Base-by-base conservation (phyloP, 2,888 invertebrate species). In the Drosophila niveifrons region DNA sequence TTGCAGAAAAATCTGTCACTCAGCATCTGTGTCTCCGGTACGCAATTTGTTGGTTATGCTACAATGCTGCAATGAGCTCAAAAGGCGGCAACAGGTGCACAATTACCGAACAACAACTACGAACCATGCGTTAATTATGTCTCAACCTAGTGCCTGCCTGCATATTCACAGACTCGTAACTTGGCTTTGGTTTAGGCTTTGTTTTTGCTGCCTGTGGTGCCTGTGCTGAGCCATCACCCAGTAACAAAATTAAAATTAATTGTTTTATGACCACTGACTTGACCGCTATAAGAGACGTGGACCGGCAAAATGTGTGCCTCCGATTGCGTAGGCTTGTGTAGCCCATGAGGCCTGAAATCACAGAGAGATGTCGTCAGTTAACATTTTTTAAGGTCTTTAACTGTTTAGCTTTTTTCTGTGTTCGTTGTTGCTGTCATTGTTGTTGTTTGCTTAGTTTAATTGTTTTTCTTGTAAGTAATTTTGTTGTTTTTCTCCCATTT, bases 241-340 rank as follows among this genome's bases (percentile, higher is more conserved):
- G 89, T 88, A 89, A 89, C 85, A 86, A 85, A 90, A 86, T 90
- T 90, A 86, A 87, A 89, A 73, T 90, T 90, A 86, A 86, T 86
- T 90, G 90, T 86, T 90, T 86, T 90, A 86, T 86, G 90, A 89
- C 72, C 59, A 65, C 57, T 50, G 67, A 52, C 51, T 48, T 61
- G 66, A 77, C 65, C 61, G 82, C 72, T 67, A 50, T 43, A 10
- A 18, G 58, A 13, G 41, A 47, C 48, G 34, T 56, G 56, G 11
- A 46, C 31, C 31, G 15, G 39, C 41, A 56, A 64, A 66, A 63
- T 69, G 66, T 53, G 57, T 46, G 36, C 62, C 72, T 28, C 59
- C 6, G 15, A 48, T 50, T 43, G 11, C 31, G 46, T 71, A 57
- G 66, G 66, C 77, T 53, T 74, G 81, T 87, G 85, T 72, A 89